Evolutionary conservation across 2,888 invertebrate species (phyloP).

Genomic region (Dynastes tityus): DNA sequence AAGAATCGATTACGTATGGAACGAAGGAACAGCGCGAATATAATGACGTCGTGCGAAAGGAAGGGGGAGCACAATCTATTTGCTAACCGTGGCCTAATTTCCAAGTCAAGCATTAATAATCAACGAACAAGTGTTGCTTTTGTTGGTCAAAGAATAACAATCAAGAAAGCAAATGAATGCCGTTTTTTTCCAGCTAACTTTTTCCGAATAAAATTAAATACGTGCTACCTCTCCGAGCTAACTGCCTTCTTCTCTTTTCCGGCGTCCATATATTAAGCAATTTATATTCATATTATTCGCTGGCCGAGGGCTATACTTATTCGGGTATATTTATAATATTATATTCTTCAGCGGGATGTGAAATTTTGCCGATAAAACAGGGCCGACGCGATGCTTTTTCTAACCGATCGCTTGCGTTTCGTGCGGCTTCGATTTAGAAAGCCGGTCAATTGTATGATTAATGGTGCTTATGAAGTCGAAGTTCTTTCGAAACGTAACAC

Average conservation of each 20-base stretch:
- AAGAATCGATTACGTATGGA: no score
- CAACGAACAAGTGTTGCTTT: conserved; percentile 3
- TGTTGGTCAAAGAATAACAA: conserved; percentile 10
- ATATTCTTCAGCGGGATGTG: background rate
- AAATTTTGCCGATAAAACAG: conserved; percentile 7
- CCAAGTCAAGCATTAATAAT: conserved; percentile 8
- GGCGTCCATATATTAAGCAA: conserved; percentile 1
- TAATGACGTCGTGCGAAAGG: background rate
- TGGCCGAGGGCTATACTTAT: background rate
- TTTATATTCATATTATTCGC: background rate
- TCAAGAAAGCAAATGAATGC: background rate
- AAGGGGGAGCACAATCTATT: background rate
- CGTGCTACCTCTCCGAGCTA: background rate
- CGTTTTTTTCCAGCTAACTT: no score
- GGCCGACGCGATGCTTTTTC: background rate
- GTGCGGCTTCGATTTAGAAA: conserved; percentile 6
- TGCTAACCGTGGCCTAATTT: conserved; percentile 16
- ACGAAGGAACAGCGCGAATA: background rate
- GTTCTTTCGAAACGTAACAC: conserved; percentile 14
- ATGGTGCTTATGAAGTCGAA: conserved; percentile 3
- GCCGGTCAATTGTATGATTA: conserved; percentile 17
- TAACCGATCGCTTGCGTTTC: background rate
- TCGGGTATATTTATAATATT: conserved; percentile 1
- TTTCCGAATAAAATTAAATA: conserved; percentile 1
- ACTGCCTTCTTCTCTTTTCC: background rate